Evolutionary conservation across 1,140 invertebrate genomes (phyloP).

Genomic region (Leptinotarsa lineolata): DNA sequence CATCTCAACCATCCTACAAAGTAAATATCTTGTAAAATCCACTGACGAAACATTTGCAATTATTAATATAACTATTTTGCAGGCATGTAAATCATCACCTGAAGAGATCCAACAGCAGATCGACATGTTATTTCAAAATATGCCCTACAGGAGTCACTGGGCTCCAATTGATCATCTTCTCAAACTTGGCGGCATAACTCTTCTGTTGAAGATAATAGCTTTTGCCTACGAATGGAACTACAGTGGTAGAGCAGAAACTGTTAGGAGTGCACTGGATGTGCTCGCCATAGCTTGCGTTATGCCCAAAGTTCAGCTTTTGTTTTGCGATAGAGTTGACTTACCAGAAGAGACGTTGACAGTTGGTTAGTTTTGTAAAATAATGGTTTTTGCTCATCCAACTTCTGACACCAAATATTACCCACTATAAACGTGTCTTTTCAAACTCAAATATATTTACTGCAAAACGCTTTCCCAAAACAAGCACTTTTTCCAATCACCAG

Average conservation of each 20-base stretch:
- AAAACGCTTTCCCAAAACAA: too few species aligned
- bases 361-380: slow-evolving; percentile 56
- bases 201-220: slow-evolving; percentile 85
- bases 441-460: too few species aligned
- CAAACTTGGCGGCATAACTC: slow-evolving; percentile 80
- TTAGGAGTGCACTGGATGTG: slow-evolving; percentile 86
- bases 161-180: slow-evolving; percentile 84
- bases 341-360: slow-evolving; percentile 75
- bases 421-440: too few species aligned
- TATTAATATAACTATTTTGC: slow-evolving; percentile 39
- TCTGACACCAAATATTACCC: too few species aligned
- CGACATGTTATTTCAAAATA: slow-evolving; percentile 76
- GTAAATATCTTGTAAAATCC: slow-evolving; percentile 51
- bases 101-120: slow-evolving; percentile 86
- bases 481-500: too few species aligned
- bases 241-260: slow-evolving; percentile 85
- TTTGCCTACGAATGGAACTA: slow-evolving; percentile 92
- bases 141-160: slow-evolving; percentile 80
- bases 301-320: slow-evolving; percentile 80
- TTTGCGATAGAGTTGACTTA: slow-evolving; percentile 79
- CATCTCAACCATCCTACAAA: slow-evolving; percentile 66
- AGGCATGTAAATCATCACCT: slow-evolving; percentile 71
- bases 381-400: background rate
- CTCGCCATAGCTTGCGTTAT: slow-evolving; percentile 88
- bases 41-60: background rate